These are phyloP conservation scores for Caenorhabditis becei DNA, from an alignment of 2,888 invertebrate genomes.

Conservation along the genomic window DNA sequence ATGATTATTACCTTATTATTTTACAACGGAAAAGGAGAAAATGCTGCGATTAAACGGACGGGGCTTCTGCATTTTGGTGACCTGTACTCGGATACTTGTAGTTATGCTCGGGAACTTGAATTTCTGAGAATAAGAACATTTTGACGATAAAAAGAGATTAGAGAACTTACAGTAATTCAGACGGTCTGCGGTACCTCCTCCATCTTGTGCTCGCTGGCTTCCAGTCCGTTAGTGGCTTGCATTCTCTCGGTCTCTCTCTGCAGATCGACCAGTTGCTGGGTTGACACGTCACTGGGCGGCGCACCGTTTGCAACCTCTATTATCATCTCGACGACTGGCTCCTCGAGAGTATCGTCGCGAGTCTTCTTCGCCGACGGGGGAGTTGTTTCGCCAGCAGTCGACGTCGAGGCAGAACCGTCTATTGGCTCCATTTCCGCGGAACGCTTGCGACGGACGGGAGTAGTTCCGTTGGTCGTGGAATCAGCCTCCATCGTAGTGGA, in stretches of 20 bases:
- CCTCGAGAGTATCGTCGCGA: constrained; percentile 21
- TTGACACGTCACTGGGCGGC: neutral
- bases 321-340: constrained; percentile 27
- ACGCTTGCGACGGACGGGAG: constrained; percentile 23
- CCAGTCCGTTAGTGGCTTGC: constrained; percentile 19
- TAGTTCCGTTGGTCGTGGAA: constrained; percentile 14
- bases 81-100: constrained; percentile 21
- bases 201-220: constrained; percentile 41
- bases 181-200: constrained; percentile 39
- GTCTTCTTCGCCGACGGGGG: constrained; percentile 27
- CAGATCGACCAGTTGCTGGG: constrained; percentile 8
- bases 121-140: neutral
- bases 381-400: constrained; percentile 1
- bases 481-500: constrained; percentile 8
- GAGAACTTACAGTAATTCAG: constrained; percentile 8
- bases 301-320: constrained; percentile 26
- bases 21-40: constrained; percentile 18
- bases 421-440: neutral
- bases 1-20: constrained; percentile 28
- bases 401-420: neutral
- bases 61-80: neutral
- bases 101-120: constrained; percentile 4
- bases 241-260: constrained; percentile 2
- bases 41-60: neutral
- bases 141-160: neutral